Base-by-base conservation (phyloP, 2,888 invertebrate genomes). In the Micropterix aruncella region DNA sequence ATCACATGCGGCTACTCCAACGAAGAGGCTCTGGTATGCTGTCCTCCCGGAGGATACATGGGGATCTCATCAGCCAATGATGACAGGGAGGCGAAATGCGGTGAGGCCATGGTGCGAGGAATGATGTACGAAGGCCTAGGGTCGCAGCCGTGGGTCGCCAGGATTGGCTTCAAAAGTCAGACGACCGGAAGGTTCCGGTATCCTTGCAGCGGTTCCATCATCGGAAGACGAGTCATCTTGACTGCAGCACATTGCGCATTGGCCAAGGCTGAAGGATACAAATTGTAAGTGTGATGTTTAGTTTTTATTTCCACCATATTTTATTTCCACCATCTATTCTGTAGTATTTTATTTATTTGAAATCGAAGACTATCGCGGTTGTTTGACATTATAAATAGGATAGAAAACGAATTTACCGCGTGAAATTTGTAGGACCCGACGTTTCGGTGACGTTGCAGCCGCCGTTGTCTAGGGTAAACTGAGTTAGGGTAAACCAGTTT, bases 231-330 rank as follows among this genome's bases (percentile, higher is more conserved):
- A 37, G 65, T 79, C 1, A 70, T 87, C 37, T 59, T 87, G 27
- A 86, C 86, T 0, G 85, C 87, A 0, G 86, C 85, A 0, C 84
- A 86, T 55, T 87, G 87, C 57, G 86, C 85, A 1, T 59, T 86
- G 43, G 85, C 84, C 1, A 83, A 82, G 57, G 80, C 83, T 7
- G 79, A 81, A 43, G 80, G 80, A 52, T 85, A 80, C 56, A 79
- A 83, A 61, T 60, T 87, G 85, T 86, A 65, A 75, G 79, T 73
- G n/a, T n/a, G n/a, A n/a, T n/a, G n/a, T n/a, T n/a, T n/a, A n/a
- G n/a, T n/a, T n/a, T n/a, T n/a, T n/a, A n/a, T n/a, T n/a, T n/a
- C n/a, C n/a, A n/a, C n/a, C n/a, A n/a, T n/a, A n/a, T n/a, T n/a
- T n/a, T n/a, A n/a, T n/a, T n/a, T n/a, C n/a, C n/a, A n/a, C n/a